Conservation (phyloP, 2,797 vertebrate species). For the Centroberyx gerrardi region DNA sequence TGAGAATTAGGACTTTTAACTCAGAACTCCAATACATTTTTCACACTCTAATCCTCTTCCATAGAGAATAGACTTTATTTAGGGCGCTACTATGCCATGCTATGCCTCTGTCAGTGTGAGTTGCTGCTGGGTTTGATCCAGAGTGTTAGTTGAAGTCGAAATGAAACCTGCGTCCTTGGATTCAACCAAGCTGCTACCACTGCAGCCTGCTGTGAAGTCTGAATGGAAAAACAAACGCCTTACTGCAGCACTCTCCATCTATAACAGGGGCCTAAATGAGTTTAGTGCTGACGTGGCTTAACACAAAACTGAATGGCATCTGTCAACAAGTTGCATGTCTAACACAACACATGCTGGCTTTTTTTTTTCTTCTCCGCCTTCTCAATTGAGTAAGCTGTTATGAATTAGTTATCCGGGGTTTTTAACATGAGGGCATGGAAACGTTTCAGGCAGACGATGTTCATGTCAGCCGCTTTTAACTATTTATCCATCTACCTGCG, state of each 20-base stretch:
- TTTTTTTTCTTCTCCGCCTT: slow-evolving; percentile 1
- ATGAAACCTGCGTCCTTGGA: no score
- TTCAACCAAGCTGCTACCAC: no score
- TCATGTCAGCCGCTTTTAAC: slow-evolving; percentile 24
- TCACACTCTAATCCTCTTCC: no score
- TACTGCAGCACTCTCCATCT: not conserved
- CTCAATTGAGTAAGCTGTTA: not conserved
- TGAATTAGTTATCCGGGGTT: slow-evolving; percentile 4
- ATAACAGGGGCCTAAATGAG: not conserved
- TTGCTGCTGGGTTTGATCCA: no score
- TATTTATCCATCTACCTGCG: slow-evolving; percentile 32
- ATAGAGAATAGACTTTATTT: no score
- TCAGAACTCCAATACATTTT: no score
- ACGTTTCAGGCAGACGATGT: slow-evolving; percentile 24
- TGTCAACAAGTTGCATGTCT: not conserved
- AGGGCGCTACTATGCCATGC: no score
- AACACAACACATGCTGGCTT: not conserved
- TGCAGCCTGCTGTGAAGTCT: not conserved
- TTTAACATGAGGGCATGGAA: slow-evolving; percentile 27
- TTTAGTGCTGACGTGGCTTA: slow-evolving; percentile 25
- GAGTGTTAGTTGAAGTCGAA: no score
- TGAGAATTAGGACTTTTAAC: no score
- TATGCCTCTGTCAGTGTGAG: no score
- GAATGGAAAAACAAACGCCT: not conserved
- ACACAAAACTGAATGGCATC: not conserved